Conservation (phyloP, 2,797 vertebrate genomes). For the Tragopan temminckii region DNA sequence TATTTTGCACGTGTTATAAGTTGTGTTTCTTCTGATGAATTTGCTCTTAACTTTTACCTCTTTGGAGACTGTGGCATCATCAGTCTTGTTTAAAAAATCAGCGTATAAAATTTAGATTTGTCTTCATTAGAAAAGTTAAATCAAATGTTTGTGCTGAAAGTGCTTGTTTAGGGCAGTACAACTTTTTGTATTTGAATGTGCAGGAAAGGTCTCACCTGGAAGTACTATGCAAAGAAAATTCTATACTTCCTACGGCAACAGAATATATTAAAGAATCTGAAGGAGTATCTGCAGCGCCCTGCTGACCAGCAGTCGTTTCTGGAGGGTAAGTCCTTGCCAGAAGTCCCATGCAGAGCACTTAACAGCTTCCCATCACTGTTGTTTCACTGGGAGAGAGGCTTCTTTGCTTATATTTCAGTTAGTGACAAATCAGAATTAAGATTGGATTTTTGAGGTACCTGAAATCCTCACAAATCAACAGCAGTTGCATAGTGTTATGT, state of each 20-base stretch:
- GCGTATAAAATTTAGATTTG: not conserved
- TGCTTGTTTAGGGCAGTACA: not conserved
- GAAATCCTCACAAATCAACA: not conserved
- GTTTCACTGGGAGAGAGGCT: not conserved
- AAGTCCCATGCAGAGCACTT: rapidly evolving
- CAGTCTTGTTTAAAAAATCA: not conserved
- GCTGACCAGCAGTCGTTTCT: conserved; percentile 89
- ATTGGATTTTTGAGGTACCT: not conserved
- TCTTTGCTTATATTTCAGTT: not conserved
- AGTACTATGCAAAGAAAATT: conserved; percentile 99
- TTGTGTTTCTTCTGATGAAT: not conserved
- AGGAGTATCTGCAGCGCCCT: conserved; percentile 90
- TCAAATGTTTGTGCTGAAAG: not conserved
- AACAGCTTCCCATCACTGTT: not conserved
- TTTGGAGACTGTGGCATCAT: not conserved
- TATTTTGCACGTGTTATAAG: not conserved
- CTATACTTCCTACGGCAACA: conserved; percentile 97
- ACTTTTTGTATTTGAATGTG: conserved; percentile 30
- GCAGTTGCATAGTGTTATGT: rapidly evolving
- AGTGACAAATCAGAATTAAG: rapidly evolving
- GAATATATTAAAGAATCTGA: conserved; percentile 92
- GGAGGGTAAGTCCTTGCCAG: conserved; percentile 84
- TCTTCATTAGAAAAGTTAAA: not conserved
- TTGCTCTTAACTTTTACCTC: not conserved
- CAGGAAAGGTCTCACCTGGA: conserved; percentile 95